Evolutionary conservation across 2,888 invertebrate genomes (phyloP).

Genomic region (Drosophila ustulata): DNA sequence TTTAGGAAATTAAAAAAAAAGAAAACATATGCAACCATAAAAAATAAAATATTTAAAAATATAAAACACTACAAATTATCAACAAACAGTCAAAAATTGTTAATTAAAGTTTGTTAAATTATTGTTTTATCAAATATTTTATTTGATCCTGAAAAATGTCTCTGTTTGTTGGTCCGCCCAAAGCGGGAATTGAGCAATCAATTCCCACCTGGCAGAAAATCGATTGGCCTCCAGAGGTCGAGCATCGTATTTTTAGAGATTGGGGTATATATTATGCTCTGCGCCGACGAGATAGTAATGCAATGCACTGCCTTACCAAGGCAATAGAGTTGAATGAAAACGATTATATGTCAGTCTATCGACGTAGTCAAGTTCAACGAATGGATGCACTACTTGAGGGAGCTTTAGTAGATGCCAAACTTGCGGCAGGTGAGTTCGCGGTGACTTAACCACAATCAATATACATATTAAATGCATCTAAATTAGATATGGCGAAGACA

Average conservation of each 20-base stretch:
- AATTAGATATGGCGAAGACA: constrained; percentile 31
- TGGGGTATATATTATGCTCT: constrained; percentile 82
- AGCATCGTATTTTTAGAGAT: constrained; percentile 81
- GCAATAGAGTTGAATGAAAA: constrained; percentile 72
- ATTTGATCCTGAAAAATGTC: background rate
- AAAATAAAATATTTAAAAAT: background rate
- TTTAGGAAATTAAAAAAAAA: background rate
- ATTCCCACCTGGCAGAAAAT: constrained; percentile 35
- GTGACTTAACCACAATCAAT: background rate
- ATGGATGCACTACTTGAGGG: constrained; percentile 74
- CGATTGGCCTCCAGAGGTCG: constrained; percentile 75
- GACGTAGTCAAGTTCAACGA: constrained; percentile 79
- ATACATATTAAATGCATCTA: background rate
- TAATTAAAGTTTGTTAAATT: background rate
- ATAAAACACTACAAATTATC: background rate
- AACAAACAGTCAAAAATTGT: background rate
- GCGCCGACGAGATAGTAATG: constrained; percentile 78
- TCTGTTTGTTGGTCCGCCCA: background rate
- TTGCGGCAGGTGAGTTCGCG: constrained; percentile 69
- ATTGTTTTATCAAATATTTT: background rate
- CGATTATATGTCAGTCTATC: constrained; percentile 75
- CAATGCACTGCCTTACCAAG: constrained; percentile 76
- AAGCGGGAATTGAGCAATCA: background rate
- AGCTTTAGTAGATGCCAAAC: constrained; percentile 72
- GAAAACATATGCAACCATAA: background rate